Conservation (phyloP, 2,888 invertebrate species). For the Apotomis turbidana region DNA sequence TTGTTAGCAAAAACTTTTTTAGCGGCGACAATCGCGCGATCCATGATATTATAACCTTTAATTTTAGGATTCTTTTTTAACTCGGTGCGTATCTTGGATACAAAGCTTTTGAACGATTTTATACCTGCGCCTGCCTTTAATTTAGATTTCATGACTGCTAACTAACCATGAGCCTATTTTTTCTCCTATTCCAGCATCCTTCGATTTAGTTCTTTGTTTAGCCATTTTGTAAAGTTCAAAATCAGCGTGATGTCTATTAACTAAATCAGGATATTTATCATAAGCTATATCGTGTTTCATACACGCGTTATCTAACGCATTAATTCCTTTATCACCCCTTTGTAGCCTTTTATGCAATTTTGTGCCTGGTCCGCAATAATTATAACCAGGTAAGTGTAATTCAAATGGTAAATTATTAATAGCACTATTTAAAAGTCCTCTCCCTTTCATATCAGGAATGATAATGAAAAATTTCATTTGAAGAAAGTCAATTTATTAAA, state of each 20-base stretch:
- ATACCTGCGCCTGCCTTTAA: conserved; percentile 11
- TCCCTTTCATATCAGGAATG: background rate
- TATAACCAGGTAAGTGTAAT: too few species aligned
- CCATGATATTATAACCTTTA: conserved; percentile 19
- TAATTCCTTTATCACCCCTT: background rate
- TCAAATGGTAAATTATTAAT: too few species aligned
- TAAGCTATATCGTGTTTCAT: background rate
- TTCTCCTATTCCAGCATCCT: background rate
- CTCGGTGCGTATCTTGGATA: conserved; percentile 10
- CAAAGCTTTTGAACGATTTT: conserved; percentile 10
- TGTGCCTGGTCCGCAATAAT: background rate
- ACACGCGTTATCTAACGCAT: background rate
- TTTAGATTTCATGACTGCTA: conserved; percentile 17
- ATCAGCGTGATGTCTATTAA: background rate
- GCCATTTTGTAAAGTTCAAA: background rate
- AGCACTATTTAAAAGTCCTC: background rate
- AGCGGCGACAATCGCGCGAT: conserved; percentile 33
- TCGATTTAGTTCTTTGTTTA: background rate
- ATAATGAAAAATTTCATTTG: too few species aligned
- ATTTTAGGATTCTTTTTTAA: conserved; percentile 4
- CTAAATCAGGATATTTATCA: conserved; percentile 4
- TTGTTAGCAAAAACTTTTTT: conserved; percentile 53
- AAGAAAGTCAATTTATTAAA: too few species aligned
- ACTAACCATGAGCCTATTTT: conserved; percentile 12
- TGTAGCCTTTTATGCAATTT: background rate